These are phyloP conservation scores for Tragelaphus scriptus DNA, from an alignment of 2,113 vertebrate genomes.

Conservation along the genomic window DNA sequence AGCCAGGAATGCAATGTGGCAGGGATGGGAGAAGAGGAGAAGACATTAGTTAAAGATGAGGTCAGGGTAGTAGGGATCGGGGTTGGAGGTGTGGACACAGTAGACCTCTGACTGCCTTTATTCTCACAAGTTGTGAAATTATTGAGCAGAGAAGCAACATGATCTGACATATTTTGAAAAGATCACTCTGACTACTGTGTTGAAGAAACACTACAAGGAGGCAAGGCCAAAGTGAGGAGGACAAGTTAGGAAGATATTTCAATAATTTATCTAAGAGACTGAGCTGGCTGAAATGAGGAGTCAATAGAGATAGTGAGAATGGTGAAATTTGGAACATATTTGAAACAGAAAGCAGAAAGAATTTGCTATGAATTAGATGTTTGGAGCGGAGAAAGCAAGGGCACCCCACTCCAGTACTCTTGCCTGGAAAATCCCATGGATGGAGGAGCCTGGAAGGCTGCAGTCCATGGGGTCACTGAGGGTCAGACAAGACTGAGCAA, in stretches of 20 bases:
- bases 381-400: no score
- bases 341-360: not conserved
- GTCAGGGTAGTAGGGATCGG: not conserved
- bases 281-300: not conserved
- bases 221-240: not conserved
- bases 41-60: no score
- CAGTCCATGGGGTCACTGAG: no score
- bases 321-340: not conserved
- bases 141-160: not conserved
- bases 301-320: not conserved
- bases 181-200: not conserved
- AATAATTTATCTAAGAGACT: not conserved
- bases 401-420: no score
- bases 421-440: no score
- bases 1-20: not conserved
- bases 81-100: rapidly evolving
- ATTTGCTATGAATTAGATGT: not conserved
- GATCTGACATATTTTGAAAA: not conserved
- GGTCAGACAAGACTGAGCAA: no score
- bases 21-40: not conserved
- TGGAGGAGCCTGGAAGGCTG: rapidly evolving
- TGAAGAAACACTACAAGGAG: not conserved
- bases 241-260: not conserved
- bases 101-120: not conserved
- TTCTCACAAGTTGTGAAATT: not conserved